Evolutionary conservation across 2,797 vertebrate genomes (phyloP).

Genomic region (Perdix hodgsoniae): DNA sequence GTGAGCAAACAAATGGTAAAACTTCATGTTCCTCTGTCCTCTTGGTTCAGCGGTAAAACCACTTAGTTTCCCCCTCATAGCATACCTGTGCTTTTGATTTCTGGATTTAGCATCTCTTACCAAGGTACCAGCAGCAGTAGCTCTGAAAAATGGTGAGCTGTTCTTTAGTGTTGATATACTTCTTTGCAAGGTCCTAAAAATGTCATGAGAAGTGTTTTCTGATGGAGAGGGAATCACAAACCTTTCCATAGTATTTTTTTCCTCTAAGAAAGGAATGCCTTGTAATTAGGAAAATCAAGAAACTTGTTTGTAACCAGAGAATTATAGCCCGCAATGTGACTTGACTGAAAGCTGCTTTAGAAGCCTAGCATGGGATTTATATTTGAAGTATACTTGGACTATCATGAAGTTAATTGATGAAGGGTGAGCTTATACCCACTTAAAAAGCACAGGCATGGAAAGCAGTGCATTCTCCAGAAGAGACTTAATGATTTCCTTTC

Average conservation of each 20-base stretch:
- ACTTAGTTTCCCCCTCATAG: not conserved
- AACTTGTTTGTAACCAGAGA: not conserved
- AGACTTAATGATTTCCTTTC: constrained; percentile 70
- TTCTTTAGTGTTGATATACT: not conserved
- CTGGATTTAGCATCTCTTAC: not conserved
- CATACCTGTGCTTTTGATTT: not conserved
- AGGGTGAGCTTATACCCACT: constrained; percentile 17
- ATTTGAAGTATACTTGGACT: constrained; percentile 32
- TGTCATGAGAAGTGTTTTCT: not conserved
- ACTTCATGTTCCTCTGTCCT: not conserved
- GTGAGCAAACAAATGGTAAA: not conserved
- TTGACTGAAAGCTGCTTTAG: constrained; percentile 37
- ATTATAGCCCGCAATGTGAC: not conserved
- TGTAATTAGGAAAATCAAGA: not conserved
- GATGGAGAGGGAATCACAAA: not conserved
- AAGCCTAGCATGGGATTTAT: constrained; percentile 33
- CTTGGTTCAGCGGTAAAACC: not conserved
- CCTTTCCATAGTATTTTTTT: no score
- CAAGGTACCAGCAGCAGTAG: not conserved
- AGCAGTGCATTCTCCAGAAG: constrained; percentile 30
- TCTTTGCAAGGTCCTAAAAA: not conserved
- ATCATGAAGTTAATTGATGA: constrained; percentile 35
- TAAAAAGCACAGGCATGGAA: constrained; percentile 52
- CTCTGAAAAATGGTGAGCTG: not conserved
- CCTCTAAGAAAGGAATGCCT: not conserved